Conservation (phyloP, 2,797 vertebrate genomes). For the Cuculus canorus region DNA sequence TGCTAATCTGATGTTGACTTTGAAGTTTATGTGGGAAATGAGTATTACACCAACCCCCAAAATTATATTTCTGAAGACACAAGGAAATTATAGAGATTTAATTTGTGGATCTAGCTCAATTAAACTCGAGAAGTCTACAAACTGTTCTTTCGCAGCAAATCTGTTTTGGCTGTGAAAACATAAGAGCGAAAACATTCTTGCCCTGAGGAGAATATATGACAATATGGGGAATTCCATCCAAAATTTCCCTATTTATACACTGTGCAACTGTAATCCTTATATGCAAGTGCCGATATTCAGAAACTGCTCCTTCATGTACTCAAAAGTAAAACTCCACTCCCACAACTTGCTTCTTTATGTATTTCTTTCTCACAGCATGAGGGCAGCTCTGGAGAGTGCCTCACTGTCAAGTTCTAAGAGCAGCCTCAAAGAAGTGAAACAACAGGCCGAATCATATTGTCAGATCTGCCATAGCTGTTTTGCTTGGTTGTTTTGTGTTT, state of each 20-base stretch:
- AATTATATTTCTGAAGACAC: not conserved
- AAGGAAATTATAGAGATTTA: not conserved
- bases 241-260: not conserved
- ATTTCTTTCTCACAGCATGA: conserved; percentile 42
- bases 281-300: conserved; percentile 43
- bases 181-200: not conserved
- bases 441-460: not conserved
- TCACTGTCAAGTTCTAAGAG: conserved; percentile 4
- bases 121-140: not conserved
- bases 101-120: not conserved
- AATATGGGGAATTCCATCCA: not conserved
- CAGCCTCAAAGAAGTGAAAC: conserved; percentile 2
- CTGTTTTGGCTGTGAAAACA: conserved; percentile 16
- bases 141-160: conserved; percentile 20
- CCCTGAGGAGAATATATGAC: conserved; percentile 15
- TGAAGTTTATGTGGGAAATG: not conserved
- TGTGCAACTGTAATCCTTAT: not conserved
- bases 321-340: conserved; percentile 4
- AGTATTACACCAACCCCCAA: not conserved
- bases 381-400: not conserved
- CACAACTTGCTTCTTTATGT: conserved; percentile 15
- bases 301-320: not conserved
- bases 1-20: not conserved
- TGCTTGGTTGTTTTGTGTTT: not conserved
- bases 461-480: not conserved